Evolutionary conservation across 2,797 vertebrate species (phyloP).

Genomic region (Eurystomus glaucurus): DNA sequence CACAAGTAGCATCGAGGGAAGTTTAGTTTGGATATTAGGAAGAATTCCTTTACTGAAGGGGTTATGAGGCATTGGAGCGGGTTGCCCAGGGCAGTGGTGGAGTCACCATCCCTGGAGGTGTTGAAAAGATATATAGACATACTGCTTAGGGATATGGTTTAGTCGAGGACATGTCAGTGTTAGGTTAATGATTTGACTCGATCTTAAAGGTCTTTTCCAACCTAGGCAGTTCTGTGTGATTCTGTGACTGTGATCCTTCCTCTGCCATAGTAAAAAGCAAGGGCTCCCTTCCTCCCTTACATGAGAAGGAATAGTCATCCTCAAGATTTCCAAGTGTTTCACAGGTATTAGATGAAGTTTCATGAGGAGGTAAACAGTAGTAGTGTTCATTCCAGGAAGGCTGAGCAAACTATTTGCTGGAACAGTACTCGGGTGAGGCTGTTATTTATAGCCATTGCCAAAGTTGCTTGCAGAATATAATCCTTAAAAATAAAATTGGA

Average conservation of each 20-base stretch:
- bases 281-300: background rate
- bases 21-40: too few species aligned
- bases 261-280: background rate
- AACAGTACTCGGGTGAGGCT: background rate
- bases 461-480: background rate
- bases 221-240: background rate
- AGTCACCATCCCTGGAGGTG: too few species aligned
- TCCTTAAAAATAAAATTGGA: background rate
- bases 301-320: background rate
- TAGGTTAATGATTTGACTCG: too few species aligned
- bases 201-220: too few species aligned
- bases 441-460: accelerated
- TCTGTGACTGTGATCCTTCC: background rate
- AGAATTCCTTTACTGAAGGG: too few species aligned
- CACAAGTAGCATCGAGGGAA: too few species aligned
- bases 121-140: too few species aligned
- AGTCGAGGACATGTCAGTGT: too few species aligned
- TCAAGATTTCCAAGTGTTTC: background rate
- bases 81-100: too few species aligned
- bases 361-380: background rate
- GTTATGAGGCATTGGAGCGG: too few species aligned
- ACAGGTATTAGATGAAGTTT: background rate
- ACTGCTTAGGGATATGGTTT: too few species aligned
- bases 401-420: background rate
- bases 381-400: background rate